A percentile compares a stretch with the other conserved stretches of the same genome.
Conservation (phyloP, 2,888 invertebrate species). For the Helleia helle region DNA sequence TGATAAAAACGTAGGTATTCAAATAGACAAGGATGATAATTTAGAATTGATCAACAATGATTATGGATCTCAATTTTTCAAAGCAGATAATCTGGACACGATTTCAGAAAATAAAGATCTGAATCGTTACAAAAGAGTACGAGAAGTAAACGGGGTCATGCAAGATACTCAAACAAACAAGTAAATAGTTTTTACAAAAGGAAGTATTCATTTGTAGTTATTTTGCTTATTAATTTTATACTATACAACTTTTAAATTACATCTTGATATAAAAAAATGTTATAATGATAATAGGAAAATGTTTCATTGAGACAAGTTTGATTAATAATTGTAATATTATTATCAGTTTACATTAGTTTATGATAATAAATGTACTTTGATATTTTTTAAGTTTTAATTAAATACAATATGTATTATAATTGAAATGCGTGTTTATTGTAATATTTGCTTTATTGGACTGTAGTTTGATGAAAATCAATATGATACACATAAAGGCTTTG, state of each 20-base stretch:
- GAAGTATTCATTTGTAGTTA: neutral
- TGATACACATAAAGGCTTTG: too few species aligned
- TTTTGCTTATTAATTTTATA: neutral
- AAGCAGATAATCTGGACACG: conserved; percentile 41
- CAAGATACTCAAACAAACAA: neutral
- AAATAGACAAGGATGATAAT: neutral
- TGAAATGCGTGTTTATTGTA: too few species aligned
- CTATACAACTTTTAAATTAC: too few species aligned
- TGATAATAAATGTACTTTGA: neutral
- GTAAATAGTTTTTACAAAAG: neutral
- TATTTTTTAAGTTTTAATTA: neutral
- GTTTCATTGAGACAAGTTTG: neutral
- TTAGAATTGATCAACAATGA: conserved; percentile 26
- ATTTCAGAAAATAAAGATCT: conserved; percentile 40
- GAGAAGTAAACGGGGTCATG: conserved; percentile 22
- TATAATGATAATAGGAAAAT: neutral
- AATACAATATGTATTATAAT: neutral
- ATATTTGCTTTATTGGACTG: too few species aligned
- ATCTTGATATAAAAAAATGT: too few species aligned
- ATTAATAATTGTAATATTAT: neutral
- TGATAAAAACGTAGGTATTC: neutral
- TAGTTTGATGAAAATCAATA: too few species aligned
- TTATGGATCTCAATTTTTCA: conserved; percentile 45
- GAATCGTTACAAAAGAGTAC: conserved; percentile 53
- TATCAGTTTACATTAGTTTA: neutral